phyloP scores from a whole-genome alignment of 1,140 invertebrate species.

The Vollenhovia emeryi region DNA sequence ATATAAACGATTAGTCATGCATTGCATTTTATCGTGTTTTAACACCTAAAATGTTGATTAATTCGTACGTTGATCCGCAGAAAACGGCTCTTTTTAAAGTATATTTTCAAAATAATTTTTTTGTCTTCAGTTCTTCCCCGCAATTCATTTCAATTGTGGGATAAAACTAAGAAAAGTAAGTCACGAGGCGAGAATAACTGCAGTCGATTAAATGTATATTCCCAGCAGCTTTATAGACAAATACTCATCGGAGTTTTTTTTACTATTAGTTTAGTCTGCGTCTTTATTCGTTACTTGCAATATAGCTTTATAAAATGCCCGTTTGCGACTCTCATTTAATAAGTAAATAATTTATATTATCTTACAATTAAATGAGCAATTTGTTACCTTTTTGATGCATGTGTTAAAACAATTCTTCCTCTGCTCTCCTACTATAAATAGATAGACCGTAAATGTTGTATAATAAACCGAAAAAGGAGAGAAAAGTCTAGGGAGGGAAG shows the following conservation, averaged over 20 bases:
- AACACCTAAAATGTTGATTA: not conserved
- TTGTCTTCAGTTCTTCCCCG: not conserved
- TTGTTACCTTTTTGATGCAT: not conserved
- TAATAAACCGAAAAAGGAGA: not conserved
- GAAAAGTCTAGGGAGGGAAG: not conserved
- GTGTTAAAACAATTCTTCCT: not conserved
- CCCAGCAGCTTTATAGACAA: constrained; percentile 7
- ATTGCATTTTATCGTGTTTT: not conserved
- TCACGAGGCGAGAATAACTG: not conserved
- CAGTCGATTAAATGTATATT: constrained; percentile 1
- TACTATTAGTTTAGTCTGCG: not conserved
- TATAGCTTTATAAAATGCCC: not conserved
- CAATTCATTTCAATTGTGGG: not conserved
- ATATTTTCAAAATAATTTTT: not conserved
- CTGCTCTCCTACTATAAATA: constrained; percentile 13
- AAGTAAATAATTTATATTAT: not conserved
- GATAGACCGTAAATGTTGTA: not conserved
- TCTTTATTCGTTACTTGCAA: not conserved
- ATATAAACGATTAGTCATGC: not conserved
- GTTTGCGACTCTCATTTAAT: not conserved
- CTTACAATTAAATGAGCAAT: not conserved
- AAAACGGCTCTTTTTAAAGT: not conserved
- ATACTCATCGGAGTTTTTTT: constrained; percentile 1
- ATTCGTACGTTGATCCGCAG: not conserved
- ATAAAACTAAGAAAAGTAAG: not conserved